phyloP scores from a whole-genome alignment of 2,797 vertebrate species.

The Anisognathus igniventris region DNA sequence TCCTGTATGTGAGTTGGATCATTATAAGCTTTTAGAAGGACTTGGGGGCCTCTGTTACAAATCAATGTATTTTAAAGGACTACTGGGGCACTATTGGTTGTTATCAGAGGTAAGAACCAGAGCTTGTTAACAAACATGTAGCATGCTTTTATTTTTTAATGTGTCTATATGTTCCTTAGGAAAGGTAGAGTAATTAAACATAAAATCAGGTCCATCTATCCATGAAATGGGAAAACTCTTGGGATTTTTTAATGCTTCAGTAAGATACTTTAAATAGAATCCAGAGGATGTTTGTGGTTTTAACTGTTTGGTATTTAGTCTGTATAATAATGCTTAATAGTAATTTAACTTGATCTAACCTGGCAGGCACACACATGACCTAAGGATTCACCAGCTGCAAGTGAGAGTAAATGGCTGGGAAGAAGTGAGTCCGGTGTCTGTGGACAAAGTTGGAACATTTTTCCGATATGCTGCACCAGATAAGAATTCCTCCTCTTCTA shows the following conservation, averaged over 20 bases:
- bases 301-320: background rate
- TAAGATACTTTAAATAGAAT: background rate
- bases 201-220: background rate
- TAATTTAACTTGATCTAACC: background rate
- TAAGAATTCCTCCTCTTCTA: slow-evolving; percentile 88
- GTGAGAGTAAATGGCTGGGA: slow-evolving; percentile 97
- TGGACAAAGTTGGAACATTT: slow-evolving; percentile 96
- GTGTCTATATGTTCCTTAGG: background rate
- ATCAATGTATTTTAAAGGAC: background rate
- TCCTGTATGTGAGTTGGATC: background rate
- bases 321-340: background rate
- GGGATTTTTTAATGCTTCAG: background rate
- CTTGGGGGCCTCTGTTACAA: background rate
- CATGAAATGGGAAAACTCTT: background rate
- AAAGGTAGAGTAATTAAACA: background rate
- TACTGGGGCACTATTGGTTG: fast-evolving
- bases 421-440: slow-evolving; percentile 94
- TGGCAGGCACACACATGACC: slow-evolving; percentile 92
- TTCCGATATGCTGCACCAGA: slow-evolving; percentile 95
- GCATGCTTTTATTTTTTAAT: background rate
- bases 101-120: background rate
- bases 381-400: slow-evolving; percentile 94
- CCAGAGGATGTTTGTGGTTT: background rate
- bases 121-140: background rate
- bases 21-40: background rate